Evolutionary conservation across 2,113 vertebrate genomes (phyloP), one percentile per base, ranked within the genome.

Genomic region (Pluvianellus socialis): DNA sequence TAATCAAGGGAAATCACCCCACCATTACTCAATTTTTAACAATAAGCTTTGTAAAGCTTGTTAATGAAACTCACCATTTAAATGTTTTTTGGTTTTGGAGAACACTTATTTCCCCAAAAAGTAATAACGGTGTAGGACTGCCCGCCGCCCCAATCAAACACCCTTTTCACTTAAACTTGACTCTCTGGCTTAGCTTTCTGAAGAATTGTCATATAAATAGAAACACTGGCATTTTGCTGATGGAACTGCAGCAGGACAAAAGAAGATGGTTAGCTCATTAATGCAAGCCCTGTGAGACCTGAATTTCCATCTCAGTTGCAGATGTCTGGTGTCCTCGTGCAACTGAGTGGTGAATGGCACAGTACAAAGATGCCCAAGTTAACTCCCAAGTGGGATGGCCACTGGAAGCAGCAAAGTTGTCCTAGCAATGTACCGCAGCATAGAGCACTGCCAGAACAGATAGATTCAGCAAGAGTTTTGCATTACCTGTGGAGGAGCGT

Each of bases 1-100:
- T 73, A 89, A 82, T 91, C 96, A 79, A 85, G 94, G 96, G 97
- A 96, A 94, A 95, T 97, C 80, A 91, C 68, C 4, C 4, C 40
- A 79, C 26, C 12, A 20, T 28, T 72, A 84, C 44, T 84, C 65
- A 75, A 32, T 92, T 84, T 84, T 49, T 94, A 83, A 79, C 49
- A 95, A 62, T 85, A 85, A 94, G 35, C 53, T 87, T 85, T 70
- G 76, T 95, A 87, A 89, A 87, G 61, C 45, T 81, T 87, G 72
- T 79, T 95, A 95, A 91, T 92, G 33, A 94, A 96, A 81, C 44
- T 79, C 42, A 70, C 65, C 0, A 2, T 87, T 89, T 87, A 83
- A 95, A 27, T 86, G 7, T 77, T n/a, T 45, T 21, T 50, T 73
- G 40, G 17, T 4, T 4, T 79, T 71, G 11, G 28, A 91, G 63